These are phyloP conservation scores for Hypocryptadius cinnamomeus DNA, from an alignment of 2,113 vertebrate species.

Conservation along the genomic window DNA sequence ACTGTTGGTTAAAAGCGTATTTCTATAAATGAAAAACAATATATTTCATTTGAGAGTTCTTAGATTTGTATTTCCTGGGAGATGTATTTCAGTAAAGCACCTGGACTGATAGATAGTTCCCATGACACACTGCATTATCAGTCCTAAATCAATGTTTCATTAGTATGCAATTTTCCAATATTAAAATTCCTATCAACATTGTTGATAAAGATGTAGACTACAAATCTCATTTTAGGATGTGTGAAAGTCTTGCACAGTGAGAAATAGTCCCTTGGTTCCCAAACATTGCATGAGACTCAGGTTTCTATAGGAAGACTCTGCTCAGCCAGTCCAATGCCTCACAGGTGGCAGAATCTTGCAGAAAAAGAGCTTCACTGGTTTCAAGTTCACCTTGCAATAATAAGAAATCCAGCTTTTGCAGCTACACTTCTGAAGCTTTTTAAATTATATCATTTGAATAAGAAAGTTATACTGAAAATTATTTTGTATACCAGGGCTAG, in stretches of 20 bases:
- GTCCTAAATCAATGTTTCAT: background rate
- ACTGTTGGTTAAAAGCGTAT: background rate
- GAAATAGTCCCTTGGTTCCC: background rate
- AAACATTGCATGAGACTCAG: background rate
- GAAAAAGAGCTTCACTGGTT: background rate
- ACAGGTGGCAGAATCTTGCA: background rate
- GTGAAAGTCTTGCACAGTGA: background rate
- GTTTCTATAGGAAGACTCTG: background rate
- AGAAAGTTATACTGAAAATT: background rate
- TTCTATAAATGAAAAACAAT: background rate
- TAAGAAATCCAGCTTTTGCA: background rate
- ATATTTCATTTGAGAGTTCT: background rate
- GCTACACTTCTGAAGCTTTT: background rate
- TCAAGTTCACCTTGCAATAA: background rate
- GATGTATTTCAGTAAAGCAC: background rate
- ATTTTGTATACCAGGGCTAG: background rate
- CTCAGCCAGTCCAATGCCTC: background rate
- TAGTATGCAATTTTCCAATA: background rate
- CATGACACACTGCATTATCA: background rate
- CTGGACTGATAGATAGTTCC: background rate
- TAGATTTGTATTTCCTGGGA: background rate
- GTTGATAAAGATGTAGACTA: background rate
- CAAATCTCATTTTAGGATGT: background rate
- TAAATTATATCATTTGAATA: background rate
- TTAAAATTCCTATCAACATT: background rate